These are phyloP conservation scores for Gisinianus flammeolus DNA, from an alignment of 2,888 invertebrate species.

Conservation along the genomic window DNA sequence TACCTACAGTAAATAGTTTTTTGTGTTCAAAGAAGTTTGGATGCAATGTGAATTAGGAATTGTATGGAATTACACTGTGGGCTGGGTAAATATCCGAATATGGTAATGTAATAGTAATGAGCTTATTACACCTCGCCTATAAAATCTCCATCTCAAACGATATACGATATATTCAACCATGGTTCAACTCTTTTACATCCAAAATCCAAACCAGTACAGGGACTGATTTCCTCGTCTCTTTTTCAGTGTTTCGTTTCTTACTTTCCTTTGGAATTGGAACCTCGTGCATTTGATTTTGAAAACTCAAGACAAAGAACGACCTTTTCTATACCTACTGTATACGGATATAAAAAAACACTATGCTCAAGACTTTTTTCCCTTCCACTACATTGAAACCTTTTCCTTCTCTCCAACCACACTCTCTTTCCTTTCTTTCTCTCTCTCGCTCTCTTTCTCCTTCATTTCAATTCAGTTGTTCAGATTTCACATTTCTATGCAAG, in stretches of 20 bases:
- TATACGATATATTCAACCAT: too few species aligned
- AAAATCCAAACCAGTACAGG: too few species aligned
- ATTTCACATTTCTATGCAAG: conserved; percentile 10
- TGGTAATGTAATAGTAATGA: not conserved
- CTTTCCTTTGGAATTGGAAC: not conserved
- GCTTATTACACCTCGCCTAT: not conserved
- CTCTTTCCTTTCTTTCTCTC: conserved; percentile 26
- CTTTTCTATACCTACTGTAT: not conserved
- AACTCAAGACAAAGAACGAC: not conserved
- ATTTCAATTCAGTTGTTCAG: not conserved
- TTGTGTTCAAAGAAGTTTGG: too few species aligned
- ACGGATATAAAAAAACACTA: not conserved
- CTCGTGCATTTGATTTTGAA: not conserved
- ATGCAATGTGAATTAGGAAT: too few species aligned
- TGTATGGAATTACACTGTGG: too few species aligned
- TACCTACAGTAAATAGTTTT: too few species aligned
- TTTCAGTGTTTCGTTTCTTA: not conserved
- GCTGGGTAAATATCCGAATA: too few species aligned
- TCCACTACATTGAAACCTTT: not conserved
- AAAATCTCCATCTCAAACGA: not conserved
- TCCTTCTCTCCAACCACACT: conserved; percentile 15
- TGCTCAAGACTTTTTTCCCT: conserved; percentile 9
- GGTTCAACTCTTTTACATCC: not conserved
- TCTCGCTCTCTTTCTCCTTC: conserved; percentile 1
- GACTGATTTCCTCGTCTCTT: too few species aligned